phyloP scores from a whole-genome alignment of 2,113 vertebrate genomes.

The Australoheros scitulus region DNA sequence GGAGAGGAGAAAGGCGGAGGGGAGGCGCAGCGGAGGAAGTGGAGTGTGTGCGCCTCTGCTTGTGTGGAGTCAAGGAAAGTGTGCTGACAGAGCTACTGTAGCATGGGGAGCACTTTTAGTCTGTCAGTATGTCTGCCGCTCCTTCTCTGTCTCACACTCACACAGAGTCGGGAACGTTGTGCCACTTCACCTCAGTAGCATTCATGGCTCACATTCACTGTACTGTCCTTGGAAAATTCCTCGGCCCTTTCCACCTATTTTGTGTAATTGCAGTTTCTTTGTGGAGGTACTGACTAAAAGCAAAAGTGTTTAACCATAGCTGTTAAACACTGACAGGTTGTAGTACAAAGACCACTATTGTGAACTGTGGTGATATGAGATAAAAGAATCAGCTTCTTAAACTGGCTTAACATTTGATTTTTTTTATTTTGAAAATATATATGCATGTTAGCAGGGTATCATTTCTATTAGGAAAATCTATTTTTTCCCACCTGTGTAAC shows the following conservation, averaged over 20 bases:
- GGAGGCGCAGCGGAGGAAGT: neutral
- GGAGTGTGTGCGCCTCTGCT: neutral
- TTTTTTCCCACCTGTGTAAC: neutral
- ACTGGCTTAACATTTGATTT: neutral
- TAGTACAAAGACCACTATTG: neutral
- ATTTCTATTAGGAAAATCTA: neutral
- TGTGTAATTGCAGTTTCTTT: neutral
- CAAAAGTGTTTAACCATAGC: no score
- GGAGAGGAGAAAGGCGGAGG: slow-evolving; percentile 17
- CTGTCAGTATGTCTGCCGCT: slow-evolving; percentile 11
- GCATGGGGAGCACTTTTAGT: slow-evolving; percentile 41
- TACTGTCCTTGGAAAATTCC: neutral
- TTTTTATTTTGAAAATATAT: neutral
- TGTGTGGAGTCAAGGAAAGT: slow-evolving; percentile 22
- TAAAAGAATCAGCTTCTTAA: no score
- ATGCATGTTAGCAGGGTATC: neutral
- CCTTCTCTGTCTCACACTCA: neutral
- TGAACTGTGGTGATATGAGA: neutral
- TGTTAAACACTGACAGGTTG: neutral
- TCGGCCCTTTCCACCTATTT: neutral
- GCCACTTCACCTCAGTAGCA: slow-evolving; percentile 4
- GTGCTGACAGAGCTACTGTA: slow-evolving; percentile 47
- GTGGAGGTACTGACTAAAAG: neutral
- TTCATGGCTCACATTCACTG: neutral
- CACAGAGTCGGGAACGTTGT: slow-evolving; percentile 16